A percentile compares a stretch with the other conserved stretches of the same genome.
phyloP scores from a whole-genome alignment of 2,797 vertebrate genomes.

The Delichon dasypus region DNA sequence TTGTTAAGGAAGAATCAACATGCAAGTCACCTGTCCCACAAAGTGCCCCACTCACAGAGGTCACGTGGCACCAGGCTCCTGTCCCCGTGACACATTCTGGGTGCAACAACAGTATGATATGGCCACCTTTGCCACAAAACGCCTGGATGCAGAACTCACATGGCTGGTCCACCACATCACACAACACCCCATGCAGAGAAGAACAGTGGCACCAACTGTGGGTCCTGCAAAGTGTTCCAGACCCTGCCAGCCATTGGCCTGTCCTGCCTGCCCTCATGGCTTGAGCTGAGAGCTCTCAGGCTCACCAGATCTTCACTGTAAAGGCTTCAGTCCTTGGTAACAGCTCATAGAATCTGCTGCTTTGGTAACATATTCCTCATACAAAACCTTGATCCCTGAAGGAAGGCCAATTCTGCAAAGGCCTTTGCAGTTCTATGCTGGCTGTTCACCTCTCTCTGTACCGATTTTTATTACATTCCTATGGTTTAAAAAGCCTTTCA shows the following conservation, averaged over 20 bases:
- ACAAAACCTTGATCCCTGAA: neutral
- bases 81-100: neutral
- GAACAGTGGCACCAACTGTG: neutral
- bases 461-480: constrained; percentile 3
- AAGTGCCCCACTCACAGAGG: neutral
- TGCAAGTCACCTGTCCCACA: constrained; percentile 15
- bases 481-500: neutral
- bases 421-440: neutral
- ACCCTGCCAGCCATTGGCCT: neutral
- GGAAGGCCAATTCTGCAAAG: neutral
- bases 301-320: neutral
- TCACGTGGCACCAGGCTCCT: neutral
- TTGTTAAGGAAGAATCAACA: neutral
- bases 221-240: neutral
- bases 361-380: neutral
- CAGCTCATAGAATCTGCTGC: neutral
- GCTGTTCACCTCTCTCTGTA: neutral
- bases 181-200: neutral
- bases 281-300: neutral
- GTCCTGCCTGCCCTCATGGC: neutral
- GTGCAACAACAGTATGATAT: neutral
- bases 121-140: neutral
- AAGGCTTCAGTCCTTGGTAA: neutral
- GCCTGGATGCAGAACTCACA: neutral
- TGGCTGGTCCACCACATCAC: neutral